Evolutionary conservation across 2,797 vertebrate species (phyloP).

Genomic region (Sebastolobus alascanus): DNA sequence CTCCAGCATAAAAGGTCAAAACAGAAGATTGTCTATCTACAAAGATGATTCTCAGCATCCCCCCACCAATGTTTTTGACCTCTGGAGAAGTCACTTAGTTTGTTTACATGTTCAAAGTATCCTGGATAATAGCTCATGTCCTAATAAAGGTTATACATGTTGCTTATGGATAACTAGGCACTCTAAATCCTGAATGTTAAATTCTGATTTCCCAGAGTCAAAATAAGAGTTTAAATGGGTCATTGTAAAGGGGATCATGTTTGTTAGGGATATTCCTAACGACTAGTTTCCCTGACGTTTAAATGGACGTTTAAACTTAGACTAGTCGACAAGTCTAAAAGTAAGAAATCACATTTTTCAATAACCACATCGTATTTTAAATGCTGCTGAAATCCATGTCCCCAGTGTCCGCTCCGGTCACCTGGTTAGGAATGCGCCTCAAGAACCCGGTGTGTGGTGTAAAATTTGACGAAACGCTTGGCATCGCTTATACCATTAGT

Average conservation of each 20-base stretch:
- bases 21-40: constrained; percentile 3
- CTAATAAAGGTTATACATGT: not conserved
- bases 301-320: too few relatives aligned
- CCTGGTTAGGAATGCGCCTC: too few relatives aligned
- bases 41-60: constrained; percentile 11
- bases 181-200: not conserved
- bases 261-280: too few relatives aligned
- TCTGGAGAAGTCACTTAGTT: not conserved
- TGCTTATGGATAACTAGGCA: not conserved
- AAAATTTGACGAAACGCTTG: too few relatives aligned
- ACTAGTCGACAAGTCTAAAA: too few relatives aligned
- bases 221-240: not conserved
- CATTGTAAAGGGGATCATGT: not conserved
- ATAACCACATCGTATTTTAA: too few relatives aligned
- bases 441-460: too few relatives aligned
- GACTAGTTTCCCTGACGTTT: too few relatives aligned
- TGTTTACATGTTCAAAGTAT: constrained; percentile 1
- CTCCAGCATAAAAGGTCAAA: constrained; percentile 40
- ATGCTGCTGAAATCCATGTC: too few relatives aligned
- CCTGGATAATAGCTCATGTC: not conserved
- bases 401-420: too few relatives aligned
- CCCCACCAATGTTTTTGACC: constrained; percentile 21
- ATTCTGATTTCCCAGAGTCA: not conserved
- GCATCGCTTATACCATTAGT: too few relatives aligned
- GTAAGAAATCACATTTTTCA: too few relatives aligned